Percentiles rank a stretch among this genome's conserved stretches.
These are phyloP conservation scores for Heterohyrax brucei DNA, from an alignment of 2,797 vertebrate genomes.

Conservation along the genomic window DNA sequence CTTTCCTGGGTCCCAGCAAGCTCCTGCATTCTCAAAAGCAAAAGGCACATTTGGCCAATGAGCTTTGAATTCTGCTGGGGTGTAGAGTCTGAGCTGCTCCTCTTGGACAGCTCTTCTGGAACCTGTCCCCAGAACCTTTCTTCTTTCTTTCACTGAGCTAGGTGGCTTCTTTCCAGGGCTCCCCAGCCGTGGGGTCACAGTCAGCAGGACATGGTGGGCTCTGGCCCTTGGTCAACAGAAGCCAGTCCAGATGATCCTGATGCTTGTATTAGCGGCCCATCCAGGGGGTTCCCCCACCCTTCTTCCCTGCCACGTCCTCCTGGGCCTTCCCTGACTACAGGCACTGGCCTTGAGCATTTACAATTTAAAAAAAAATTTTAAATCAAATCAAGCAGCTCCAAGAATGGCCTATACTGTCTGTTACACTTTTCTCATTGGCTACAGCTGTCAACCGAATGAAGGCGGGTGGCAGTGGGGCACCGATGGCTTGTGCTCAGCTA, in stretches of 20 bases:
- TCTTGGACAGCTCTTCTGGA: not conserved
- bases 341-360: not conserved
- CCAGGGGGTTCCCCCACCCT: not conserved
- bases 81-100: not conserved
- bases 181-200: not conserved
- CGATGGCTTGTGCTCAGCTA: not conserved
- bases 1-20: not conserved
- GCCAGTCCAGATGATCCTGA: not conserved
- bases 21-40: not conserved
- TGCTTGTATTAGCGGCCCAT: not conserved
- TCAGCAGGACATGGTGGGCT: not conserved
- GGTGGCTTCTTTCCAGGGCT: not conserved
- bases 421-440: not conserved
- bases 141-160: not conserved
- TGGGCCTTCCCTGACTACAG: not conserved
- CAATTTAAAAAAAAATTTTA: not conserved
- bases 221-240: not conserved
- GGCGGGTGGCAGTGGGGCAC: not conserved
- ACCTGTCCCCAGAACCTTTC: not conserved
- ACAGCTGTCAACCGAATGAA: not conserved
- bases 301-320: not conserved
- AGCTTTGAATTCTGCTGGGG: not conserved
- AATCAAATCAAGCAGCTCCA: constrained; percentile 19
- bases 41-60: not conserved
- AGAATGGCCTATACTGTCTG: not conserved